phyloP scores from a whole-genome alignment of 2,113 vertebrate genomes.

The Malurus melanocephalus region DNA sequence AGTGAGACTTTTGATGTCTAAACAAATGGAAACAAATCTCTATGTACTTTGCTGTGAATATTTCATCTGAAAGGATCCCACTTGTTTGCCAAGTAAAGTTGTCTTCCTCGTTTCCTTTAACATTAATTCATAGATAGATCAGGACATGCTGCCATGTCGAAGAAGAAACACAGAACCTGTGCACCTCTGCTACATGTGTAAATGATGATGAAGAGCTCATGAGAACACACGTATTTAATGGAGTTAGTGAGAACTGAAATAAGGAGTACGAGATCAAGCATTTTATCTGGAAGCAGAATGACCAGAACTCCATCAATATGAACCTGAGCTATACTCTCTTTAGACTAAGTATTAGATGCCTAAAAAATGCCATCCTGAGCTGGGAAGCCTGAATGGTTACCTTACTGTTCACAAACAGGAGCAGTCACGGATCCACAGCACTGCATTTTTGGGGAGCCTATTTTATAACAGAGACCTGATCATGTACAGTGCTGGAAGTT shows the following conservation, averaged over 20 bases:
- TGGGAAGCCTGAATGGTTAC: background rate
- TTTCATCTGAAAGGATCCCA: background rate
- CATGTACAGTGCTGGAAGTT: background rate
- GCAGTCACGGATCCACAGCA: background rate
- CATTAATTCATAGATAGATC: background rate
- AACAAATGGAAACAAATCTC: slow-evolving; percentile 40
- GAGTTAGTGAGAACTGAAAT: background rate
- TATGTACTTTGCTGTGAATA: background rate
- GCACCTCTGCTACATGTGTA: background rate
- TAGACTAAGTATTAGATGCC: background rate
- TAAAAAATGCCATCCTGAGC: background rate
- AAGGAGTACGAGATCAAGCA: background rate
- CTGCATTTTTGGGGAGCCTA: background rate
- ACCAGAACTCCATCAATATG: background rate
- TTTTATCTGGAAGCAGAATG: background rate
- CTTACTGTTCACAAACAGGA: background rate
- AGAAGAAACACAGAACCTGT: background rate
- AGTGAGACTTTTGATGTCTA: slow-evolving; percentile 7
- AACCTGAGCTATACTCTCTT: background rate
- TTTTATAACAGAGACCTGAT: background rate
- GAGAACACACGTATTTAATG: background rate
- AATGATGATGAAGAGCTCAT: background rate
- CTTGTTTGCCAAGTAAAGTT: background rate
- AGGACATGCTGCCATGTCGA: background rate
- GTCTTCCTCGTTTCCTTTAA: background rate